These are phyloP conservation scores for Bellardia bayeri DNA, from an alignment of 2,888 invertebrate species.

Conservation along the genomic window DNA sequence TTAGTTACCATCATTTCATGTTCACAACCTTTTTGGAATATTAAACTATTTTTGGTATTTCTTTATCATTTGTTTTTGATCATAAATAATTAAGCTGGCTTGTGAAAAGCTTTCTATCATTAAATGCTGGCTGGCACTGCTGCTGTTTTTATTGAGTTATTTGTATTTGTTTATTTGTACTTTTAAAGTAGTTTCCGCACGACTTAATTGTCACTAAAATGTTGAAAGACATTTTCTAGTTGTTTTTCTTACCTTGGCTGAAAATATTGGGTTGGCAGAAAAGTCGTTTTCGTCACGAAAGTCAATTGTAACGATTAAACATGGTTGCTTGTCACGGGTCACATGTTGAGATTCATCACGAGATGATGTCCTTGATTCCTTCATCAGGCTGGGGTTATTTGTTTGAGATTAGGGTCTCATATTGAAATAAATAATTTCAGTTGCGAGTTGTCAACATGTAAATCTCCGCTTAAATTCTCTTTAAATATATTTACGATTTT, in stretches of 20 bases:
- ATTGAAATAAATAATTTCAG: no score
- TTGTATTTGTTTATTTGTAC: background rate
- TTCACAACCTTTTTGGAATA: constrained; percentile 13
- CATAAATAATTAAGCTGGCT: constrained; percentile 67
- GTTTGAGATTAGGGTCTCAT: no score
- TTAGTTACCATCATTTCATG: background rate
- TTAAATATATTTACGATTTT: no score
- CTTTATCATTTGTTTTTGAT: constrained; percentile 4
- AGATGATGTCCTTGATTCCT: no score
- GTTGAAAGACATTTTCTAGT: background rate
- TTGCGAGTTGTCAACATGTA: no score
- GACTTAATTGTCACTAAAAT: constrained; percentile 48
- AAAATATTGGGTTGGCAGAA: background rate
- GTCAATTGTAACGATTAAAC: background rate
- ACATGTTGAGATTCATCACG: no score
- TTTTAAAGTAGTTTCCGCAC: constrained; percentile 38
- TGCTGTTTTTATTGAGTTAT: background rate
- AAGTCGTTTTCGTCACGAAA: background rate
- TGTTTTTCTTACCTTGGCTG: background rate
- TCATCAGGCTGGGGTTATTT: no score
- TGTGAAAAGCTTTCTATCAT: background rate
- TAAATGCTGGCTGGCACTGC: background rate
- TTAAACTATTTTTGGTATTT: constrained; percentile 9
- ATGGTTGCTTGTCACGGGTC: background rate
- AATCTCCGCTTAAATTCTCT: no score